Evolutionary conservation across 2,797 vertebrate species (phyloP), one percentile per base, ranked within the genome.

Genomic region (Sebastes minor): DNA sequence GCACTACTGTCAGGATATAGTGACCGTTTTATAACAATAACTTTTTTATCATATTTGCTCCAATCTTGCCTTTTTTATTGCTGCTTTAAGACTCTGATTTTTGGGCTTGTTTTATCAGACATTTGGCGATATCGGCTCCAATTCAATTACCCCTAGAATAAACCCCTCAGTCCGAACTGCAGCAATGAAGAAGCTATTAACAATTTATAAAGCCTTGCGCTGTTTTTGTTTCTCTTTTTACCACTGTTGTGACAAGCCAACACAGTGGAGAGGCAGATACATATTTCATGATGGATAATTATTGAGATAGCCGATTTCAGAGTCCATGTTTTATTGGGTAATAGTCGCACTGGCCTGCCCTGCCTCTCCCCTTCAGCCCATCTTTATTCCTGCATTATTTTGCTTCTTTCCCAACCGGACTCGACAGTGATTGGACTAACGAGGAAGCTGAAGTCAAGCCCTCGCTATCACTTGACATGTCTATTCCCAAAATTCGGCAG

Each of bases 391-490:
- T 55, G 30, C 60, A 12, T 61, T 75, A 57, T 33, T 42, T 42
- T 8, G 63, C 38, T 32, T 71, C 38, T 61, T 56, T 63, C 35
- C 57, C 5, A 23, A 25, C 60, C 55, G 71, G 23, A 72, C 64
- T 62, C 86, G 86, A 89, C 87, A 82, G 76, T 77, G 88, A 93
- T 90, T 83, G 86, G 68, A 83, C 68, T 92, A 92, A 92, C 66
- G 38, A 86, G 84, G 84, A 80, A 49, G 60, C 60, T 76, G 33
- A 53, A 62, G 80, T 84, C 67, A 0, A 74, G 35, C 55, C 61
- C 69, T 72, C 20, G 56, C 79, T 59, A 32, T 82, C 69, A 2
- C 62, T 85, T 80, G 78, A 82, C 67, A 33, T 22, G 53, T 65
- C 52, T 85, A 76, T 20, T 32, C 74, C 82, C 42, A 85, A 81